Evolutionary conservation across 2,888 invertebrate species (phyloP).

Genomic region (Xylota sylvarum): DNA sequence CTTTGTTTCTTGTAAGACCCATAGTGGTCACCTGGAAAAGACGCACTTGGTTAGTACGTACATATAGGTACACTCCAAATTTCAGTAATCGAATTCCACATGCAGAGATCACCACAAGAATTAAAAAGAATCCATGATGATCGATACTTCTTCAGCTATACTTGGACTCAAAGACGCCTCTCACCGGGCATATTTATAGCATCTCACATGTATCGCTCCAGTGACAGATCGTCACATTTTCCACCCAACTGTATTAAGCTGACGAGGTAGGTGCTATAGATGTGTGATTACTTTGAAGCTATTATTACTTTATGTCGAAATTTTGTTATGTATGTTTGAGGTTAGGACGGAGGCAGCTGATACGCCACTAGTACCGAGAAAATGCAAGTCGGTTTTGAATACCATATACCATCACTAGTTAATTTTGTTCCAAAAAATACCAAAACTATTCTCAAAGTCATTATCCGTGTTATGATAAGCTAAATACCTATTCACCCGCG

Average conservation of each 20-base stretch:
- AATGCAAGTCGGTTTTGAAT: too few relatives aligned
- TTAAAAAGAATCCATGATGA: constrained; percentile 35
- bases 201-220: not conserved
- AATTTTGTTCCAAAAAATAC: not conserved
- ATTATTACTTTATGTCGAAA: too few relatives aligned
- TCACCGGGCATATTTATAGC: constrained; percentile 46
- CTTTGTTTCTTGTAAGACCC: too few relatives aligned
- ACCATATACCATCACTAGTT: too few relatives aligned
- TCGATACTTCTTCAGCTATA: not conserved
- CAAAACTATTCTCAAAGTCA: not conserved
- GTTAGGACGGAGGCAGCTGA: too few relatives aligned
- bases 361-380: too few relatives aligned
- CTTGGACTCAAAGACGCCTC: constrained; percentile 6
- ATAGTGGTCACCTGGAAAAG: constrained; percentile 2
- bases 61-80: not conserved
- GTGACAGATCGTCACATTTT: not conserved
- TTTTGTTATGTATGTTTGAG: too few relatives aligned
- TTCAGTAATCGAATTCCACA: constrained; percentile 43
- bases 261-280: not conserved
- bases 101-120: constrained; percentile 17
- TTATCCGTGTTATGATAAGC: too few relatives aligned
- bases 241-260: not conserved
- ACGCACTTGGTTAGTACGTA: not conserved
- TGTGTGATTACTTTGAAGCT: not conserved
- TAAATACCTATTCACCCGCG: not conserved